Percentiles rank a stretch among this genome's conserved stretches.
phyloP scores from a whole-genome alignment of 2,888 invertebrate species.

The Drosophila seclusa region DNA sequence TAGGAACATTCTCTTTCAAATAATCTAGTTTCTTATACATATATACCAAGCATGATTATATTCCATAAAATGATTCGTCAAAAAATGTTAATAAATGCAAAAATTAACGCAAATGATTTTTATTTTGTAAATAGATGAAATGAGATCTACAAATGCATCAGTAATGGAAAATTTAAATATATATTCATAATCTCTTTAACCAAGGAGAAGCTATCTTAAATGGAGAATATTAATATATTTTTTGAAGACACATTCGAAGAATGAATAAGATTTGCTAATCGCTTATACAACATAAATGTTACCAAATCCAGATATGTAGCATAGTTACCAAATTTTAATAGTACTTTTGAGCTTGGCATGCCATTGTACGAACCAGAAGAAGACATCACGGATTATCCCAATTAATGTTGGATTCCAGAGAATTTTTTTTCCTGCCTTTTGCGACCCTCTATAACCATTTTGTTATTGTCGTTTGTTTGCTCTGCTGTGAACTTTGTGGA shows the following conservation, averaged over 20 bases:
- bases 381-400: conserved; percentile 78
- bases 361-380: conserved; percentile 55
- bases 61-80: too few species aligned
- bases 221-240: background rate
- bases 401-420: conserved; percentile 65
- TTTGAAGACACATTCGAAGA: background rate
- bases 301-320: background rate
- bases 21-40: background rate
- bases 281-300: background rate
- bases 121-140: background rate
- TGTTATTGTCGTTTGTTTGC: background rate
- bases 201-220: background rate
- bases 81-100: background rate
- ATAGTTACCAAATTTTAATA: background rate
- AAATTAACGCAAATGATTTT: background rate
- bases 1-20: background rate
- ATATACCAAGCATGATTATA: background rate
- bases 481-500: conserved; percentile 13
- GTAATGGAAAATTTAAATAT: background rate
- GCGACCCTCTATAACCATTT: conserved; percentile 13
- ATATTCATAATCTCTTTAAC: background rate
- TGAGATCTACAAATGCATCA: background rate
- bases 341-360: background rate
- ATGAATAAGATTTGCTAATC: background rate
- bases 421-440: conserved; percentile 44